A percentile compares a stretch with the other conserved stretches of the same genome.
Conservation (phyloP, 2,888 invertebrate genomes). For the Rugalucina vietnamica region DNA sequence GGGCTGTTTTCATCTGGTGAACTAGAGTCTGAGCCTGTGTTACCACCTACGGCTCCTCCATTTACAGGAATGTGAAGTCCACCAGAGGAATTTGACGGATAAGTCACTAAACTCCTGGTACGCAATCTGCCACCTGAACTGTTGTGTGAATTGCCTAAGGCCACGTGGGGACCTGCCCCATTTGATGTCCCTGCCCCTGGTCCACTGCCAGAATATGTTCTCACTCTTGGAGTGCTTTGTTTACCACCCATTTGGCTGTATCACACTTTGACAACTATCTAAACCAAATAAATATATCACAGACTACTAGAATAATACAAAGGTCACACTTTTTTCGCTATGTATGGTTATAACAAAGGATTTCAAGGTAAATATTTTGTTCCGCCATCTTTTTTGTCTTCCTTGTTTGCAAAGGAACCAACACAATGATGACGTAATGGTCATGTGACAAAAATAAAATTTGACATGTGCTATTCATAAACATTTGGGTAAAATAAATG, state of each 20-base stretch:
- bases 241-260: slow-evolving; percentile 76
- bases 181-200: slow-evolving; percentile 71
- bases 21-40: slow-evolving; percentile 81
- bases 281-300: slow-evolving; percentile 17
- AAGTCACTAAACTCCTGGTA: slow-evolving; percentile 80
- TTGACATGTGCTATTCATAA: not conserved
- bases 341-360: slow-evolving; percentile 40
- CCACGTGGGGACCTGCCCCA: slow-evolving; percentile 71
- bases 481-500: too few species aligned
- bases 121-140: slow-evolving; percentile 70
- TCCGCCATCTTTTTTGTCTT: slow-evolving; percentile 79
- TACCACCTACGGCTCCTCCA: slow-evolving; percentile 76
- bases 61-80: slow-evolving; percentile 78
- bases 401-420: slow-evolving; percentile 80
- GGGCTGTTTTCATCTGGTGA: slow-evolving; percentile 80
- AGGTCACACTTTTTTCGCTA: not conserved
- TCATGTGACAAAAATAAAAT: slow-evolving; percentile 70
- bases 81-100: slow-evolving; percentile 71
- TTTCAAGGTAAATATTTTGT: slow-evolving; percentile 59
- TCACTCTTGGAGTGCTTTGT: slow-evolving; percentile 77
- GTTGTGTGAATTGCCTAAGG: slow-evolving; percentile 67
- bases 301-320: not conserved
- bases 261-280: slow-evolving; percentile 30
- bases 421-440: slow-evolving; percentile 76
- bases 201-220: slow-evolving; percentile 78